These are phyloP conservation scores for Drosophila cardini DNA, from an alignment of 1,140 invertebrate genomes.

Conservation along the genomic window DNA sequence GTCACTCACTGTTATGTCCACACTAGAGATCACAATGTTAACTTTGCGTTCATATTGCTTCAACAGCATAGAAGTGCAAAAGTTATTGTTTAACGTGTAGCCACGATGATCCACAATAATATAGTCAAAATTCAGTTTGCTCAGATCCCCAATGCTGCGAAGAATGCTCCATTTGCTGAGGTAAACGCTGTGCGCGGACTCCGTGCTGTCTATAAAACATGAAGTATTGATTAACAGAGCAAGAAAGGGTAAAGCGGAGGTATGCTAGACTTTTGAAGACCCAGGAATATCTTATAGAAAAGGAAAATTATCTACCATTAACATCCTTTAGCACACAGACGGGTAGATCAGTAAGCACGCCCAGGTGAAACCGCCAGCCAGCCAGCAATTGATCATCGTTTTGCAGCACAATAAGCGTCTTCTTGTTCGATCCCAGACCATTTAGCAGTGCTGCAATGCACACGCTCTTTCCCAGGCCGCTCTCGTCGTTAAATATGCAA, in stretches of 20 bases:
- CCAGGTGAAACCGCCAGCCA: constrained; percentile 78
- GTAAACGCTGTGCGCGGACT: constrained; percentile 68
- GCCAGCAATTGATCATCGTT: constrained; percentile 73
- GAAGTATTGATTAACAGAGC: neutral
- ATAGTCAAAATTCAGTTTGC: constrained; percentile 75
- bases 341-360: constrained; percentile 60
- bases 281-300: neutral
- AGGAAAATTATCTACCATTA: constrained; percentile 40
- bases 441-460: constrained; percentile 61
- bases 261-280: too few relatives aligned
- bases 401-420: constrained; percentile 69
- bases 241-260: neutral
- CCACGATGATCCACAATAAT: constrained; percentile 78
- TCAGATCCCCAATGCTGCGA: constrained; percentile 72
- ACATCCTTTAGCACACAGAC: constrained; percentile 63
- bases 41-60: constrained; percentile 76
- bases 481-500: constrained; percentile 78
- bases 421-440: constrained; percentile 56
- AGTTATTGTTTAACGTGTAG: constrained; percentile 71
- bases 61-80: constrained; percentile 76
- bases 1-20: constrained; percentile 72
- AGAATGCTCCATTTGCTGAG: constrained; percentile 75
- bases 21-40: constrained; percentile 79
- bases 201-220: constrained; percentile 56
- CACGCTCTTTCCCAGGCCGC: constrained; percentile 70